phyloP scores from a whole-genome alignment of 2,113 vertebrate species.

The Gavia stellata region DNA sequence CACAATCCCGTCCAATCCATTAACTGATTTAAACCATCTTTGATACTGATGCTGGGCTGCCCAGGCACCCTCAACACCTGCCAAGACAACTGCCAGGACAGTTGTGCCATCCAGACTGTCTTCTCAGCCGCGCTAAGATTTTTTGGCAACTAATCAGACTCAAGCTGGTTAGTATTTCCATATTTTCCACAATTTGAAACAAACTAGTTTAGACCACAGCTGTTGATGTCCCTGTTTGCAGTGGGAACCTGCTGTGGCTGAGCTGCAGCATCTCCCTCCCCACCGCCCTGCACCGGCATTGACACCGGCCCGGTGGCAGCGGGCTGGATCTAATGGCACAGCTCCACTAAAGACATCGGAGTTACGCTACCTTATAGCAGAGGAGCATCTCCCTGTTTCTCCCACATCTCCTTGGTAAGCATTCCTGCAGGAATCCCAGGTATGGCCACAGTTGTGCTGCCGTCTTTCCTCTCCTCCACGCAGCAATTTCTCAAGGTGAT shows the following conservation, averaged over 20 bases:
- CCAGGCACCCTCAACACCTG: not conserved
- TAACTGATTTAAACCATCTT: not conserved
- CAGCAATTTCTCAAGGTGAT: not conserved
- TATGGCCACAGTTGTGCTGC: not conserved
- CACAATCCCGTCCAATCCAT: not conserved
- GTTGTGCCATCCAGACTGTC: not conserved
- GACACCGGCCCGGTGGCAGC: rapidly evolving
- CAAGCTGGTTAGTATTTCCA: not conserved
- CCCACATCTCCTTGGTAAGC: not conserved
- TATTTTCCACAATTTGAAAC: not conserved
- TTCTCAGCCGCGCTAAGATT: not conserved
- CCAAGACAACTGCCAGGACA: not conserved
- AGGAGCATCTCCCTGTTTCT: not conserved
- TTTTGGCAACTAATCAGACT: not conserved
- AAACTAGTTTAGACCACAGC: not conserved
- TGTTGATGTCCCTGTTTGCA: not conserved
- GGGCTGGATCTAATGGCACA: not conserved
- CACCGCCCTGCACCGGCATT: rapidly evolving
- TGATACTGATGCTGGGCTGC: not conserved
- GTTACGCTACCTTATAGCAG: not conserved
- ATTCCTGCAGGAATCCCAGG: not conserved
- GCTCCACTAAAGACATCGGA: not conserved
- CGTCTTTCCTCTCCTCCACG: not conserved
- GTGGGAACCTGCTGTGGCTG: not conserved
- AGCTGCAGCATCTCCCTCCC: not conserved